Base-by-base conservation (phyloP, 2,888 invertebrate species). In the Latrodectus hesperus region DNA sequence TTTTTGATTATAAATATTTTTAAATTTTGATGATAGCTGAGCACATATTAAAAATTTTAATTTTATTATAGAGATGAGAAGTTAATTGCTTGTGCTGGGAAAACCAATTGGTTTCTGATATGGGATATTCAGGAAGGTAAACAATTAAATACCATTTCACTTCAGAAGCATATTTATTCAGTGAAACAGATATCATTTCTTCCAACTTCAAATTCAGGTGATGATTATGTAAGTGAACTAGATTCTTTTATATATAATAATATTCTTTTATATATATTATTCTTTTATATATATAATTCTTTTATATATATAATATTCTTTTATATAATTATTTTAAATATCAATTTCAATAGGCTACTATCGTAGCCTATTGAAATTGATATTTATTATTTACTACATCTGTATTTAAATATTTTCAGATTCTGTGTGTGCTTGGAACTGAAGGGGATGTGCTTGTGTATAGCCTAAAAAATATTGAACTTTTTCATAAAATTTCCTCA, bases 61-160 rank as follows among this genome's bases (percentile, higher is more conserved):
- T 26, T 65, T 12, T 52, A 53, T 86, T 80, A 2, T 53, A 88
- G 87, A 14, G 82, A 88, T 83, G 87, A 53, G 38, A 72, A 82
- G 74, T 55, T 88, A 4, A 51, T 88, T 51, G 87, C 78, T 12
- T 88, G 87, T 88, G 87, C 78, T 60, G 87, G 87, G 16, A 82
- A 64, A 81, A 55, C 78, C 16, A 88, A 78, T 22, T 88, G 87
- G 87, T 78, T 88, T 70, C 10, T 82, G 1, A 17, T 88, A 26
- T 88, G 82, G 82, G 77, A 68, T 74, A 22, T 83, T n/a, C 17
- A 26, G 6, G 82, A 72, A 60, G 26, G 60, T 6, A 78, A 68
- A 38, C 17, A 51, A 14, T 22, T 77, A 8, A 71, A 68, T 16
- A 88, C 68, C 17, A 22, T 88, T 16, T 70, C 68, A 14, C 82